Conservation (phyloP, 2,797 vertebrate genomes). For the Liasis olivaceus region DNA sequence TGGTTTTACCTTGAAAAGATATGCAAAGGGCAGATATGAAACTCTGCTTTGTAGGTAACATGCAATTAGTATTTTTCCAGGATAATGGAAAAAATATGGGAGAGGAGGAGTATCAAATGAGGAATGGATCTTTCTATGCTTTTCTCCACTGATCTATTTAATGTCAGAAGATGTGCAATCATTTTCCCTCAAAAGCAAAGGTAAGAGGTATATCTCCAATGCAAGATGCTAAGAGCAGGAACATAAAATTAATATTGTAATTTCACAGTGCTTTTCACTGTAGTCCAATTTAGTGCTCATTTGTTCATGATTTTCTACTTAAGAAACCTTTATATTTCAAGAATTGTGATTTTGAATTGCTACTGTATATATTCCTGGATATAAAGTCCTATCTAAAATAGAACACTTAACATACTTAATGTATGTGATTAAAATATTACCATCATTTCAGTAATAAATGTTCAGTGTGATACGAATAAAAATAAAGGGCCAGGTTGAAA, state of each 20-base stretch:
- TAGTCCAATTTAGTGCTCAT: background rate
- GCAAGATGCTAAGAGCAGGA: background rate
- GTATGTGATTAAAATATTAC: slow-evolving; percentile 11
- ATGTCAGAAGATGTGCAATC: background rate
- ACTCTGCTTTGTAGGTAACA: background rate
- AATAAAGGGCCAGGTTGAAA: slow-evolving; percentile 46
- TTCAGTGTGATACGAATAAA: slow-evolving; percentile 22
- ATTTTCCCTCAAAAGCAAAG: background rate
- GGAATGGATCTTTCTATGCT: background rate
- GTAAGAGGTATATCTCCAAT: background rate
- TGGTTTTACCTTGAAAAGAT: background rate
- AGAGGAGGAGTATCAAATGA: background rate
- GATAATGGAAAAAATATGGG: background rate
- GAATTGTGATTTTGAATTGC: background rate
- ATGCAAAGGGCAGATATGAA: background rate
- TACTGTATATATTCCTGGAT: background rate
- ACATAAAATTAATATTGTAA: background rate
- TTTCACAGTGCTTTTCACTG: background rate
- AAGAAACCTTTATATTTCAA: background rate
- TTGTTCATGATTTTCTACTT: background rate
- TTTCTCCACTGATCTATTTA: background rate
- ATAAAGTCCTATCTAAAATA: background rate
- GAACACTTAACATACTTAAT: background rate
- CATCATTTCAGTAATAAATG: slow-evolving; percentile 13
- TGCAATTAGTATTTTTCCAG: background rate